phyloP scores from a whole-genome alignment of 2,888 invertebrate genomes.

The Odontothrips loti region DNA sequence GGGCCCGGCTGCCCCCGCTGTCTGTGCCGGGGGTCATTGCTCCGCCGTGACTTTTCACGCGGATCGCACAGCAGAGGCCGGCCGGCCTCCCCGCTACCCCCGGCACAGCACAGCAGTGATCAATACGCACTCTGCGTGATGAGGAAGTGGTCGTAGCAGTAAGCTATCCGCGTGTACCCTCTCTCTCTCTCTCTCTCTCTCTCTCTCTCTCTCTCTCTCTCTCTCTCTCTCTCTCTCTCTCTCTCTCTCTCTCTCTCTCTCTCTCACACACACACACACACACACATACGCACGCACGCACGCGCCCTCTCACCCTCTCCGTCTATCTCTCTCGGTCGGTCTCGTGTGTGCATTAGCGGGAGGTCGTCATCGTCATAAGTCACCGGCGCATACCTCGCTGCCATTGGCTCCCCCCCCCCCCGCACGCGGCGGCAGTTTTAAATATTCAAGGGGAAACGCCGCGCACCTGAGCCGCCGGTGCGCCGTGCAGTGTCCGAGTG shows the following conservation, averaged over 20 bases:
- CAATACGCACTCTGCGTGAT: slow-evolving; percentile 14
- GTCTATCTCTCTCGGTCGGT: too few species aligned
- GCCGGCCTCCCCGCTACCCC: background rate
- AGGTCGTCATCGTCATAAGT: too few species aligned
- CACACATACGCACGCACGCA: slow-evolving; percentile 35
- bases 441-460: too few species aligned
- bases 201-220: slow-evolving; percentile 36
- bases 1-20: too few species aligned
- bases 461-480: too few species aligned
- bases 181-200: slow-evolving; percentile 21
- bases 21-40: background rate
- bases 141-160: too few species aligned
- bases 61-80: background rate
- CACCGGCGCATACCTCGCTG: too few species aligned
- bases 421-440: too few species aligned
- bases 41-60: background rate
- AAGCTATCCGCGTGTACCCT: background rate
- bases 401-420: too few species aligned
- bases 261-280: slow-evolving; percentile 34
- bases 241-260: slow-evolving; percentile 28
- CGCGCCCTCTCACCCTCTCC: too few species aligned
- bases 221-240: slow-evolving; percentile 7
- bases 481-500: too few species aligned
- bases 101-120: background rate
- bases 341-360: too few species aligned